Evolutionary conservation across 2,888 invertebrate genomes (phyloP).

Genomic region (Agapetus fuscipes): DNA sequence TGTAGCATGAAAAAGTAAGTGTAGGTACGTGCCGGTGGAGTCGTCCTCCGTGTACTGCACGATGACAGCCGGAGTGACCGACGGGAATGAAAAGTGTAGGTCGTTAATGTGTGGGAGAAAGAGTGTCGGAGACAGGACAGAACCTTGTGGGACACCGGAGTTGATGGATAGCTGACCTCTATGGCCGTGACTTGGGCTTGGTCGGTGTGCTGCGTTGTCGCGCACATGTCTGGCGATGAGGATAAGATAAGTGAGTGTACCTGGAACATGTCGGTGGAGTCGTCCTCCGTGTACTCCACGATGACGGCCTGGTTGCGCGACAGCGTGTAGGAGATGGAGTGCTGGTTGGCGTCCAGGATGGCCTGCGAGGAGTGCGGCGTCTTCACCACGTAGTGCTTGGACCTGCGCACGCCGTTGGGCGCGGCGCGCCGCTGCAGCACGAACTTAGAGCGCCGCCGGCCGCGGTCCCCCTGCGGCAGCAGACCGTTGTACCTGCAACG

Average conservation of each 20-base stretch:
- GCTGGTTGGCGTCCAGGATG: slow-evolving; percentile 86
- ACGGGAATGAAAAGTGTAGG: too few species aligned
- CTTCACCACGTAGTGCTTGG: slow-evolving; percentile 92
- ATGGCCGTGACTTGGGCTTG: too few species aligned
- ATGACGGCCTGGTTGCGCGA: slow-evolving; percentile 95
- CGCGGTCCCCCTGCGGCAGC: slow-evolving; percentile 87
- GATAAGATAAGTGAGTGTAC: slow-evolving; percentile 36
- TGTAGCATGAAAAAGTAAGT: too few species aligned
- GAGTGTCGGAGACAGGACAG: too few species aligned
- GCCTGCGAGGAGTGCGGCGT: slow-evolving; percentile 93
- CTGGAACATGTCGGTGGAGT: slow-evolving; percentile 99
- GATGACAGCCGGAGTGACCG: too few species aligned
- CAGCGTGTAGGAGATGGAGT: slow-evolving; percentile 95
- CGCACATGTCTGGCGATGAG: too few species aligned
- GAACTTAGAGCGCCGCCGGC: slow-evolving; percentile 90
- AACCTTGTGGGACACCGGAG: too few species aligned
- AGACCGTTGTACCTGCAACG: slow-evolving; percentile 87
- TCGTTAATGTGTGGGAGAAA: too few species aligned
- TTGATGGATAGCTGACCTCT: too few species aligned
- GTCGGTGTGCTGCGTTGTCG: too few species aligned
- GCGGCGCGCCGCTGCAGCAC: slow-evolving; percentile 74
- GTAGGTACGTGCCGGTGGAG: slow-evolving; percentile 99
- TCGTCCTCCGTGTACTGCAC: slow-evolving; percentile 95
- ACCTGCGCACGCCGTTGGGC: slow-evolving; percentile 89
- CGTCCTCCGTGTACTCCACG: slow-evolving; percentile 94